These are phyloP conservation scores for Phaenicophaeus curvirostris DNA, from an alignment of 2,797 vertebrate genomes.

Conservation along the genomic window DNA sequence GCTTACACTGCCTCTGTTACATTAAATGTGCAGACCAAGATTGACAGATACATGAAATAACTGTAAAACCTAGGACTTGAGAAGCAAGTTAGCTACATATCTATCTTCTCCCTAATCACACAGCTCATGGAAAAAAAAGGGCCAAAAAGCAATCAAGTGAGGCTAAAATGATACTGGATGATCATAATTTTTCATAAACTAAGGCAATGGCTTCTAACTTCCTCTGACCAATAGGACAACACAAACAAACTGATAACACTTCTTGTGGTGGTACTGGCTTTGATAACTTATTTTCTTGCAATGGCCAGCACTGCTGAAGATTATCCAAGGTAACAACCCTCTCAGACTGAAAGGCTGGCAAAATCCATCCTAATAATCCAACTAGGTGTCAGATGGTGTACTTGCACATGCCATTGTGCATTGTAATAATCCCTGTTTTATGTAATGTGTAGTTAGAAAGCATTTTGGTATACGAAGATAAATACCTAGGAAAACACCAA, in stretches of 20 bases:
- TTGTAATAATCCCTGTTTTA: background rate
- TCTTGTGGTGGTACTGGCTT: background rate
- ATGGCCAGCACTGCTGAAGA: background rate
- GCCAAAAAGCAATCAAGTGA: background rate
- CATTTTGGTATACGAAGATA: background rate
- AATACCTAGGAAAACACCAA: background rate
- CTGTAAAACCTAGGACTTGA: background rate
- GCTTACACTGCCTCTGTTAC: background rate
- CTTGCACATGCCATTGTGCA: background rate
- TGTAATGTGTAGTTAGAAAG: background rate
- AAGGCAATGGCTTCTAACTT: background rate
- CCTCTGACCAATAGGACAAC: background rate
- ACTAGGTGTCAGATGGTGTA: fast-evolving
- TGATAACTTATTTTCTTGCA: background rate
- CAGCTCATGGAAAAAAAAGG: background rate
- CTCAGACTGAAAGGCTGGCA: background rate
- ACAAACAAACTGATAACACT: background rate
- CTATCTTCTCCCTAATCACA: background rate
- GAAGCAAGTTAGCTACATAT: background rate
- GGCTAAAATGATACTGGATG: background rate
- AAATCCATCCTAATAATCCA: background rate
- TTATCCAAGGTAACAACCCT: background rate
- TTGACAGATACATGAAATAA: background rate
- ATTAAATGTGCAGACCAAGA: background rate
- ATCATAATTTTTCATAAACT: background rate